Evolutionary conservation across 2,888 invertebrate genomes (phyloP), one percentile per base, ranked within the genome.

Genomic region (Spodoptera exigua): DNA sequence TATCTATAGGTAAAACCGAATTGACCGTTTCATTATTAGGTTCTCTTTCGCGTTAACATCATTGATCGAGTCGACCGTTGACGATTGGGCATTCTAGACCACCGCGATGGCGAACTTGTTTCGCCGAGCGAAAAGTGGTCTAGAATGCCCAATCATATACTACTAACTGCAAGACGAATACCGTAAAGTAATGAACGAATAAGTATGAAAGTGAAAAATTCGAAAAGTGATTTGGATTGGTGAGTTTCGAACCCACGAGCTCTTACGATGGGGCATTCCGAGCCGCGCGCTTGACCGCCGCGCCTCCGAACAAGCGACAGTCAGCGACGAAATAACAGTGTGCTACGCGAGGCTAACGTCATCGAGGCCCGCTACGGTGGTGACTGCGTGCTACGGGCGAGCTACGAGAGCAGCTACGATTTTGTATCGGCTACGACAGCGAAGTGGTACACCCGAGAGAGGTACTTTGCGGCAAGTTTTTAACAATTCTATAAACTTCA

Each of bases 291-390:
- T 9, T 13, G 27, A 27, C 43, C 43, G 13, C 43, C 27, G 27
- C 39, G 39, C 39, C 39, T 16, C 10, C 39, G 39, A 16, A 16
- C 43, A 27, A 13, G 43, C 27, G 11, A 13, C 43, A 44, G 43
- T 12, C 3, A 44, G 27, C 43, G 27, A 44, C 43, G 36, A 47
- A 36, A 36, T 47, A 46, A 9, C 16, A 10, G 34, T n/a, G 34
- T 46, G 45, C 45, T 46, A 46, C 45, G 34, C 34, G 45, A 46
- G 34, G 45, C 17, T 46, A 34, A 46, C 45, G 45, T 46, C 45
- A 46, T n/a, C 45, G 16, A n/a, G 13, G 13, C 47, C 13, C 12
- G 2, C 36, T 36, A 47, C 47, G 18, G 18, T 14, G 47, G 36
- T 9, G 36, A 16, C 45, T 45, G 11, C 45, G 34, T 45, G 47